Base-by-base conservation (phyloP, 2,888 invertebrate species). In the Tipula vernalis region DNA sequence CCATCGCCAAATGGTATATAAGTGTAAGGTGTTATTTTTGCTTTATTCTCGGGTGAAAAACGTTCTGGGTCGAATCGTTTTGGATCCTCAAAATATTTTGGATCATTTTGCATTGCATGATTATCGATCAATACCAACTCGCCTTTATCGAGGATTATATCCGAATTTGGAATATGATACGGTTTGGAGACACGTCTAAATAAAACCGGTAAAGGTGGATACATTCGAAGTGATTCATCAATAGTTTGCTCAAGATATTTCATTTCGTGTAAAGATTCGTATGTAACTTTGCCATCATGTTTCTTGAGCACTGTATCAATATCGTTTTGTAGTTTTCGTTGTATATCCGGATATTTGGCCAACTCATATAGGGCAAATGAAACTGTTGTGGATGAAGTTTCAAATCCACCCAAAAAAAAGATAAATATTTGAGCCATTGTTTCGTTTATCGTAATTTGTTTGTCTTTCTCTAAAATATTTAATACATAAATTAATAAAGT, bases 351-450 rank as follows among this genome's bases (percentile, higher is more conserved):
- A 83, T 89, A 86, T 41, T 87, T 36, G 0, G 88, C 88, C 13
- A 88, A 44, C 8, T 87, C 87, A 36, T 87, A 86, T 5, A 88
- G 41, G 12, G 87, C 85, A 36, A 88, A 87, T 44, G 87, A 86
- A 15, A 88, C 28, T 8, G 88, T 41, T 12, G 86, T 83, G 3
- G 86, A 71, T 13, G 86, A 83, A 83, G 88, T 87, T 13, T 88
- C 88, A 42, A 88, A 88, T 3, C 88, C 88, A 10, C 87, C 88
- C 28, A 88, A 28, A 42, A 88, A 88, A 86, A 88, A 88, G 6
- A 88, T 6, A 15, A 88, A 87, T 8, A 88, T 87, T 86, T 88
- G 88, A 0, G 88, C 88, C n/a, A 87, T 86, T 13, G 88, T 86
- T 86, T 88, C 87, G 6, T 87, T 88, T 2, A 87, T 15, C 0